Base-by-base conservation (phyloP, 2,888 invertebrate genomes). In the Sipha maydis region DNA sequence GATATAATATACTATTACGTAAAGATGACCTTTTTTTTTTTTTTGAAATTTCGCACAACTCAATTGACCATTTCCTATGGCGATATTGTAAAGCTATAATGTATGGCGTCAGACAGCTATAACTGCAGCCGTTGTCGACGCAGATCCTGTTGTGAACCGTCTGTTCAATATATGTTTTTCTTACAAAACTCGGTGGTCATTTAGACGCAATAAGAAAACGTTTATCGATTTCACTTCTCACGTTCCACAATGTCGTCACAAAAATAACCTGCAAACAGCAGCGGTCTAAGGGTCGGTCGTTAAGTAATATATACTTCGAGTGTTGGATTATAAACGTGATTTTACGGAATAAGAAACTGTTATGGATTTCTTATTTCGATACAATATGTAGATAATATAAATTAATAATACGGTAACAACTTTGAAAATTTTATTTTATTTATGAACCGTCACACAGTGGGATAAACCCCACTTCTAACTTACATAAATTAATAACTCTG, bases 21-120 rank as follows among this genome's bases (percentile, higher is more conserved):
- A 80, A 80, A 80, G 67, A 41, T 41, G 38, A 80, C 80, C 80
- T 80, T 80, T 80, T 80, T 80, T 80, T 78, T 78, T 34, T 67
- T 41, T n/a, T 67, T 67, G n/a, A 38, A 28, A n/a, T 67, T 41
- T 67, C 28, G 67, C n/a, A 80, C 41, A 80, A 67, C 61, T 80
- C 17, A 28, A 5, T 19, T 38, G 80, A 28, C 48, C 83, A 7
- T 83, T 71, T 83, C 83, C 21, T 41, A 69, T 28, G 31, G 31
- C 31, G 71, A 71, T 71, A 71, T 71, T 71, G 71, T 71, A 82
- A 69, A 83, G 48, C 71, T 31, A 54, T 48, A 83, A 83, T 11
- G 25, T 21, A 31, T 71, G 83, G 83, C 71, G 48, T 83, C 69
- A 71, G 83, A 82, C 69, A 69, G 28, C 69, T 31, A 71, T 69